phyloP scores from a whole-genome alignment of 2,888 invertebrate genomes.

The Aspidapion aeneum region DNA sequence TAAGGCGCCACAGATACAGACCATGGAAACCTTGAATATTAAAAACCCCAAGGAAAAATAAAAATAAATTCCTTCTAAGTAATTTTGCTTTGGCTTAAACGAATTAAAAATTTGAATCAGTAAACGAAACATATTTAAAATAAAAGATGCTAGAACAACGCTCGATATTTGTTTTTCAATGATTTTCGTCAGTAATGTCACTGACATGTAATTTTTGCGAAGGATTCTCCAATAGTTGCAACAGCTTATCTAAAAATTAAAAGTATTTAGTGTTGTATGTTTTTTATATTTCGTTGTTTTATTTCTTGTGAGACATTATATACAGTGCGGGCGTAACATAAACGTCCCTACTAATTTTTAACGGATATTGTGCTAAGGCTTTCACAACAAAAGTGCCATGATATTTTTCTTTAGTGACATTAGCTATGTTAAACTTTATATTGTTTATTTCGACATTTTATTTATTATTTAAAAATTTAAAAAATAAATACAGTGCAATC shows the following conservation, averaged over 20 bases:
- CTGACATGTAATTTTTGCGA: slow-evolving; percentile 56
- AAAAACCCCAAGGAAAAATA: slow-evolving; percentile 43
- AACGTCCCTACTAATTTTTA: no score
- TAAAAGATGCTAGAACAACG: slow-evolving; percentile 64
- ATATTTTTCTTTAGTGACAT: no score
- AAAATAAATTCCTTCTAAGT: slow-evolving; percentile 35
- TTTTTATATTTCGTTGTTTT: no score
- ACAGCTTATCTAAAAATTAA: not conserved
- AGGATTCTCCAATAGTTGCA: slow-evolving; percentile 52
- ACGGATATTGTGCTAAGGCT: no score
- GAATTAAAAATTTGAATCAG: slow-evolving; percentile 67
- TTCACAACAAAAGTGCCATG: no score
- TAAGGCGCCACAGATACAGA: slow-evolving; percentile 40
- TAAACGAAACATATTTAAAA: slow-evolving; percentile 69
- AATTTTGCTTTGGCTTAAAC: slow-evolving; percentile 45
- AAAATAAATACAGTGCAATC: no score
- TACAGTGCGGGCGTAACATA: no score
- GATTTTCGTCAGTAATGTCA: slow-evolving; percentile 14
- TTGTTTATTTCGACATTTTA: no score
- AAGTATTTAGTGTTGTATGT: no score
- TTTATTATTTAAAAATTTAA: no score
- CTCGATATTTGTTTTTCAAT: slow-evolving; percentile 60
- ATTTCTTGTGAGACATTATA: no score
- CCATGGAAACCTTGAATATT: slow-evolving; percentile 35
- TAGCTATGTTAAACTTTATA: no score